These are phyloP conservation scores for Monopis laevigella DNA, from an alignment of 2,888 invertebrate genomes.

Conservation along the genomic window DNA sequence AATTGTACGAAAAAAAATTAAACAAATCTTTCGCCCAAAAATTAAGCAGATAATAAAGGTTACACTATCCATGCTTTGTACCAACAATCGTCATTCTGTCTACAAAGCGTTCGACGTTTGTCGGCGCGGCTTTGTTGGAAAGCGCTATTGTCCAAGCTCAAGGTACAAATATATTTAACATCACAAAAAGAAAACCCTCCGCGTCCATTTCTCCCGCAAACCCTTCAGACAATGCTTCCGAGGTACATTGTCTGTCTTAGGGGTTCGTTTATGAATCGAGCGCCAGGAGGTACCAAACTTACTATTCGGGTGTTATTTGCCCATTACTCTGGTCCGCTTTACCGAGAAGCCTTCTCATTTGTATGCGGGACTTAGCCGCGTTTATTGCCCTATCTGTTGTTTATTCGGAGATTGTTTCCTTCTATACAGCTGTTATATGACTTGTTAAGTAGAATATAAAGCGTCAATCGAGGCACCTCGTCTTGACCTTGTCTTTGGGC, in stretches of 20 bases:
- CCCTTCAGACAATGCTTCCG: neutral
- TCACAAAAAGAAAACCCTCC: conserved; percentile 39
- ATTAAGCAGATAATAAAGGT: no score
- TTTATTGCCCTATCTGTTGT: no score
- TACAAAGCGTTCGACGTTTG: conserved; percentile 3
- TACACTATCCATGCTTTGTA: no score
- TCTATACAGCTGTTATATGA: no score
- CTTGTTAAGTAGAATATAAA: no score
- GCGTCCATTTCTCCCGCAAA: conserved; percentile 17
- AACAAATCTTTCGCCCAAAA: no score
- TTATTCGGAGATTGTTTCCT: no score
- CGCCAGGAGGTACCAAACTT: conserved; percentile 11
- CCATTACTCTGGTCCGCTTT: conserved; percentile 9
- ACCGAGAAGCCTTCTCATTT: conserved; percentile 6
- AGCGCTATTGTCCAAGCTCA: conserved; percentile 17
- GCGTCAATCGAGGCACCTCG: conserved; percentile 1
- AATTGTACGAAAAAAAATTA: no score
- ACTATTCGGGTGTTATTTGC: no score
- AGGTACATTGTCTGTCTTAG: neutral
- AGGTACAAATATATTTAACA: conserved; percentile 42
- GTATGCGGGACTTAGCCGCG: neutral
- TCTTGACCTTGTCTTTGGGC: neutral
- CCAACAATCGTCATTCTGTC: conserved; percentile 4
- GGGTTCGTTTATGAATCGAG: conserved; percentile 9
- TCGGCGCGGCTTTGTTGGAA: conserved; percentile 8